phyloP scores from a whole-genome alignment of 2,113 vertebrate species.

The Odontesthes bonariensis region DNA sequence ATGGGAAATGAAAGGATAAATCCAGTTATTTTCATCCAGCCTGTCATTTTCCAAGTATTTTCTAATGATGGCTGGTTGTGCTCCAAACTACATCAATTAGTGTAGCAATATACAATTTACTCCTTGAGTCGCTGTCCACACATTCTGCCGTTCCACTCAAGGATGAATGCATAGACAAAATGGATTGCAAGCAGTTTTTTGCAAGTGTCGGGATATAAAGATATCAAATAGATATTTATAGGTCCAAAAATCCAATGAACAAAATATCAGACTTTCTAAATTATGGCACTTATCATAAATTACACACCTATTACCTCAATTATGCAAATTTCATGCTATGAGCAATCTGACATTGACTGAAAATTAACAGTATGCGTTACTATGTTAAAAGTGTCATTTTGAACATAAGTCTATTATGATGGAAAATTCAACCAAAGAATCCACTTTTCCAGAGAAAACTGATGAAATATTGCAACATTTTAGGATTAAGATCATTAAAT shows the following conservation, averaged over 20 bases:
- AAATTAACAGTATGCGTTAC: background rate
- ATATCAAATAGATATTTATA: background rate
- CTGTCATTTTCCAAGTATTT: conserved; percentile 54
- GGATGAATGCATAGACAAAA: conserved; percentile 1
- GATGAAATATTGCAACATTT: background rate
- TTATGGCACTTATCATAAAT: background rate
- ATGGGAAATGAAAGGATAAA: conserved; percentile 61
- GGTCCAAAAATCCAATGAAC: conserved; percentile 13
- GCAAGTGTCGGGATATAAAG: background rate
- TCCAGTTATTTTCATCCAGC: conserved; percentile 58
- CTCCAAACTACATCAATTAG: conserved; percentile 42
- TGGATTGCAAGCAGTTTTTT: background rate
- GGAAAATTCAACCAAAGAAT: background rate
- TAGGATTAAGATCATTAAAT: background rate
- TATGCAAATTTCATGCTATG: background rate
- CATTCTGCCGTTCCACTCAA: conserved; percentile 8
- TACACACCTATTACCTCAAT: background rate
- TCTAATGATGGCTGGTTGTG: conserved; percentile 31
- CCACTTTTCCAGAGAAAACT: too few species aligned
- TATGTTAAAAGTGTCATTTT: background rate
- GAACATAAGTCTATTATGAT: background rate
- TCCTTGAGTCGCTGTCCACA: conserved; percentile 13
- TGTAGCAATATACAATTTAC: conserved; percentile 37
- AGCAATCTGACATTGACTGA: background rate
- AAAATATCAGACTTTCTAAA: background rate